These are phyloP conservation scores for Tapera naevia DNA, from an alignment of 2,797 vertebrate species.

Conservation along the genomic window DNA sequence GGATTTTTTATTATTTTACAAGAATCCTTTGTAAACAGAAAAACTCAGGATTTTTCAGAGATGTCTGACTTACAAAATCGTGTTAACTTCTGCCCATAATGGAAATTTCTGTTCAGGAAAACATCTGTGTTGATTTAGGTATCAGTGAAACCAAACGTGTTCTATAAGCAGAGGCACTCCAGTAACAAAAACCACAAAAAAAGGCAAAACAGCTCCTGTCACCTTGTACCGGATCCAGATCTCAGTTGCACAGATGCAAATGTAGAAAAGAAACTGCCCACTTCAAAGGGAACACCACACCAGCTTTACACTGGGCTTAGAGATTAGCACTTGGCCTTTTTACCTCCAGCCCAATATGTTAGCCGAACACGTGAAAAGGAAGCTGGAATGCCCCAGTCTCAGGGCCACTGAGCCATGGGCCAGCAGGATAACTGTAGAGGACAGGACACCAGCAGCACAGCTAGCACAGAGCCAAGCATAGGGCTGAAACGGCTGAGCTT, in stretches of 20 bases:
- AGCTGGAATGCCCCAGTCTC: not conserved
- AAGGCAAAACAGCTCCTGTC: not conserved
- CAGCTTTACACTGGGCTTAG: not conserved
- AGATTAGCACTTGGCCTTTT: not conserved
- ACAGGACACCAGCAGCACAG: not conserved
- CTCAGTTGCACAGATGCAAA: not conserved
- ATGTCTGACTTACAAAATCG: not conserved
- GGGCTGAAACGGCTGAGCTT: not conserved
- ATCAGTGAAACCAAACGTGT: not conserved
- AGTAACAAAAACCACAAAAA: constrained; percentile 10
- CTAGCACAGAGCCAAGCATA: not conserved
- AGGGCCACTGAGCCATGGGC: not conserved
- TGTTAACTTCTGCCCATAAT: not conserved
- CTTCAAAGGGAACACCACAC: not conserved
- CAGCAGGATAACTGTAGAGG: not conserved
- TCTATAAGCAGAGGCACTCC: not conserved
- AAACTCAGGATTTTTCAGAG: constrained; percentile 16
- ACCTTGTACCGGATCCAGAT: not conserved
- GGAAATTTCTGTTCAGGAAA: constrained; percentile 8
- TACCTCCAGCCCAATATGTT: not conserved
- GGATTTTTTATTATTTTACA: not conserved
- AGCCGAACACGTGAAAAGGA: not conserved
- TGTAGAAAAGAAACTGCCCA: not conserved
- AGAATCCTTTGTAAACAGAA: constrained; percentile 34
- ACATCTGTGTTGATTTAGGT: constrained; percentile 21